These are phyloP conservation scores for Drosophila murphyi DNA, from an alignment of 1,140 invertebrate genomes.

Conservation along the genomic window DNA sequence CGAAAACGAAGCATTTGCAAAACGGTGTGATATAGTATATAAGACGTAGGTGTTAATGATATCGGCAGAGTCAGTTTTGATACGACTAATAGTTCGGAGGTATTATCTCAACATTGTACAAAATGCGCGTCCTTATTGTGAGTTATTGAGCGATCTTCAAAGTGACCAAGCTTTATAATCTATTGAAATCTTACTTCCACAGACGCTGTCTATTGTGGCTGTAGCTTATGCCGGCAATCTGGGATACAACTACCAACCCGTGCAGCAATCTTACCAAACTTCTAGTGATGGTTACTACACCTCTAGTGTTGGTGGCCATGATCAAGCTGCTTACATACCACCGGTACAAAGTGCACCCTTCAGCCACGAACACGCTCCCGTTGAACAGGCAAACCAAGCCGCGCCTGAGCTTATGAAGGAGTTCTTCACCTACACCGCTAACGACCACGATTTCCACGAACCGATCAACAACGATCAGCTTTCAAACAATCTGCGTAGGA, in stretches of 20 bases:
- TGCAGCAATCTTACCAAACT: conserved; percentile 21
- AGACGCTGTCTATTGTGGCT: conserved; percentile 58
- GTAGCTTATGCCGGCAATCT: conserved; percentile 41
- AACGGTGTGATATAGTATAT: conserved; percentile 52
- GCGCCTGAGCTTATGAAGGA: conserved; percentile 75
- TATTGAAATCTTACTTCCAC: neutral
- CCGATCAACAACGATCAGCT: conserved; percentile 56
- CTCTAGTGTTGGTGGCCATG: conserved; percentile 23
- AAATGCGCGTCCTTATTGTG: conserved; percentile 72
- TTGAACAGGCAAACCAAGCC: conserved; percentile 26
- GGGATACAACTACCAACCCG: conserved; percentile 70
- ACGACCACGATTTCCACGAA: conserved; percentile 69
- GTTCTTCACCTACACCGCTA: conserved; percentile 72
- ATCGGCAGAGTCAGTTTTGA: conserved; percentile 56
- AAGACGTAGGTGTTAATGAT: conserved; percentile 60
- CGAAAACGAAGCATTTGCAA: conserved; percentile 37
- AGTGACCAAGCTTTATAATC: neutral
- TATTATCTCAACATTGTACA: conserved; percentile 45
- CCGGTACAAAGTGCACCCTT: conserved; percentile 3
- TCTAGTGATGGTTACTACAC: conserved; percentile 31
- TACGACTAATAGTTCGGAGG: conserved; percentile 50
- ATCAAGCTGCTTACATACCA: conserved; percentile 27
- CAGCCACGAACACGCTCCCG: conserved; percentile 4
- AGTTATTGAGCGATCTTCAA: conserved; percentile 32
- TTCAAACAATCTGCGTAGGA: conserved; percentile 55